A percentile compares a stretch with the other conserved stretches of the same genome.
Evolutionary conservation across 2,888 invertebrate genomes (phyloP).

Genomic region (Emmelina monodactyla): DNA sequence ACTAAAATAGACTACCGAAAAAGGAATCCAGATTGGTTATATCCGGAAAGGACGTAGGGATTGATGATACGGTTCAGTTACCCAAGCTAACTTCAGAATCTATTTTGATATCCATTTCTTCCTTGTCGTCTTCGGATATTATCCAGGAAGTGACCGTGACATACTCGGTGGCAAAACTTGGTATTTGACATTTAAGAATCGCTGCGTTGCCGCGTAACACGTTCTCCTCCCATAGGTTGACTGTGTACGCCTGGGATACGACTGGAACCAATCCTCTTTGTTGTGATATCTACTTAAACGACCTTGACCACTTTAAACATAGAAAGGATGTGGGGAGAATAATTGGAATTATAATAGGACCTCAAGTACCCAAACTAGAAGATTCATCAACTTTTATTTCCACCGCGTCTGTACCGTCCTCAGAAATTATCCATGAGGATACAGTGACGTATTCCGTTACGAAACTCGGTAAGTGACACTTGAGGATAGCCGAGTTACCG

Average conservation of each 20-base stretch:
- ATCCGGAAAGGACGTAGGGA: constrained; percentile 8
- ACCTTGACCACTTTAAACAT: too few species aligned
- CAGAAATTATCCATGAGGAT: constrained; percentile 86
- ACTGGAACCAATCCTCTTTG: constrained; percentile 67
- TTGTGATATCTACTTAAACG: background rate
- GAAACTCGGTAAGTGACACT: constrained; percentile 93
- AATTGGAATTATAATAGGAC: constrained; percentile 11
- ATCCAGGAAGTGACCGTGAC: constrained; percentile 87
- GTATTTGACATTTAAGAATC: constrained; percentile 91
- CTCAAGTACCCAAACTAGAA: constrained; percentile 38
- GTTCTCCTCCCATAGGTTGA: constrained; percentile 93
- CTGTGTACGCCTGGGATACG: constrained; percentile 87
- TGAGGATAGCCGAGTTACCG: constrained; percentile 88
- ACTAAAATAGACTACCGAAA: background rate
- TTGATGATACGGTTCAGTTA: constrained; percentile 21
- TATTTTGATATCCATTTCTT: constrained; percentile 55
- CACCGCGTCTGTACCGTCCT: constrained; percentile 57
- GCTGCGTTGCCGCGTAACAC: constrained; percentile 89
- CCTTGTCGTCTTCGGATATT: constrained; percentile 70
- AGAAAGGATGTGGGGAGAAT: constrained; percentile 12
- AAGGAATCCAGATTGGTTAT: constrained; percentile 1
- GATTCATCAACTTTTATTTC: constrained; percentile 51
- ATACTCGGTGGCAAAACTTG: constrained; percentile 92
- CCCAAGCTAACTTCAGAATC: constrained; percentile 49
- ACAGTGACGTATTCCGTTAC: constrained; percentile 90